Percentiles rank a stretch among this genome's conserved stretches.
Evolutionary conservation across 2,888 invertebrate species (phyloP).

Genomic region (Cyclophora punctaria): DNA sequence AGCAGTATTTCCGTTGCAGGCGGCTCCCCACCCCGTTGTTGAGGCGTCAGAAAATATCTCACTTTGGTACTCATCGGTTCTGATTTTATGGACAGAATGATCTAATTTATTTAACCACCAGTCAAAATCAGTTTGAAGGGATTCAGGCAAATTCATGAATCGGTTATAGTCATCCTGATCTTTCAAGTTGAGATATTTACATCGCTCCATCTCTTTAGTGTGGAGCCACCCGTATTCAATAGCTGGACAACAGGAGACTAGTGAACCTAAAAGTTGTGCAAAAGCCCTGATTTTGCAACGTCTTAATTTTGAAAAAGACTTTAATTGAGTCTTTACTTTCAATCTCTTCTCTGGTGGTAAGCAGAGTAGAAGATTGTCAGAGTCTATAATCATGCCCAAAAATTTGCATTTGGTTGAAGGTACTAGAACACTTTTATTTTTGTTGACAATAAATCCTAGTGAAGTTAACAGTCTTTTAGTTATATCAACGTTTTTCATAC

Average conservation of each 20-base stretch:
- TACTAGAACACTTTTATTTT: constrained; percentile 11
- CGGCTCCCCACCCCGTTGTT: constrained; percentile 5
- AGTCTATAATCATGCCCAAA: constrained; percentile 13
- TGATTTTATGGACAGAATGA: not conserved
- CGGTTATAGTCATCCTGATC: not conserved
- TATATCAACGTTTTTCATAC: not conserved
- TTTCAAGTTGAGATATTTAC: constrained; percentile 11
- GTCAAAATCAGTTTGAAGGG: not conserved
- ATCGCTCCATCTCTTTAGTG: constrained; percentile 22
- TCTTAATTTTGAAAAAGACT: constrained; percentile 3
- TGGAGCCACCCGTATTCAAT: constrained; percentile 28
- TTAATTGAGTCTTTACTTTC: constrained; percentile 4
- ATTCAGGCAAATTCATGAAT: not conserved
- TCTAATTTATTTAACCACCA: constrained; percentile 1
- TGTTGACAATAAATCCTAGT: constrained; percentile 15
- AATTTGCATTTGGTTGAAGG: constrained; percentile 12
- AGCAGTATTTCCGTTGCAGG: not conserved
- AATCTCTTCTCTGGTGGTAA: constrained; percentile 13
- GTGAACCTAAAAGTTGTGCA: constrained; percentile 16
- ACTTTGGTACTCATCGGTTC: not conserved
- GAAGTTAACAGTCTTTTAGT: constrained; percentile 1
- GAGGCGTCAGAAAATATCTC: constrained; percentile 8
- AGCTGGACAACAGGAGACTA: constrained; percentile 26
- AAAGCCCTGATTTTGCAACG: constrained; percentile 16
- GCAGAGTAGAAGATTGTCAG: constrained; percentile 1